Base-by-base conservation (phyloP, 2,888 invertebrate species). In the Syrista parreyssii region DNA sequence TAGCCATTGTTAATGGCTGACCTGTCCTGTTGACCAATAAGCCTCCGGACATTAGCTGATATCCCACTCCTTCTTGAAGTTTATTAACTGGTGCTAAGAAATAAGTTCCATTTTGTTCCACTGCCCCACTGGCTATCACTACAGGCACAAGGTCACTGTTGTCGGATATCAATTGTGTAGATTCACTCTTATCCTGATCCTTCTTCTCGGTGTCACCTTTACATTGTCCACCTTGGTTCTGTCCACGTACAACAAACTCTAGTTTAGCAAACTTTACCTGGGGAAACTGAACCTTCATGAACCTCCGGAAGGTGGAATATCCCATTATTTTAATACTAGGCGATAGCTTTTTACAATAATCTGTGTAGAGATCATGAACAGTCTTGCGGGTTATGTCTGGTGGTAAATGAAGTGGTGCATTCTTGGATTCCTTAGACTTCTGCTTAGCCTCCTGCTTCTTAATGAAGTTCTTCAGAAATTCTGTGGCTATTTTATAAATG, bases 261-360 rank as follows among this genome's bases (percentile, higher is more conserved):
- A 93, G 87, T 86, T 93, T 93, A 73, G 92, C 92, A 87, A 96
- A 96, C 88, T 95, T 95, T 6, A 96, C 95, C 85, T 96, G 95
- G 1, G 96, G 96, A 90, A 96, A 96, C 88, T 96, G 96, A 85
- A 96, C 95, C 88, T 96, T 96, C 95, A 96, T 95, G 88, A 96
- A 96, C 85, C 96, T 95, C 81, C 96, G 92, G 92, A 96, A 96
- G 12, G 96, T 96, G 1, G 96, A 95, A 86, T 96, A 96, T 0
- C 96, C 96, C 96, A 96, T 96, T 30, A 95, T 92, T 90, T 96
- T 96, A 23, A 95, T 94, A 76, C 94, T 94, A 0, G 95, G 95
- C 85, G 95, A 95, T 76, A 94, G 91, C 82, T 94, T 94, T 88
- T 94, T 95, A 80, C 95, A 95, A 87, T 95, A 95, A 84, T 95